Evolutionary conservation across 37 sponge, comb jelly and placozoan species (phyloP), one percentile per base, ranked within the genome.

Genomic region (Trichoplax adhaerens): DNA sequence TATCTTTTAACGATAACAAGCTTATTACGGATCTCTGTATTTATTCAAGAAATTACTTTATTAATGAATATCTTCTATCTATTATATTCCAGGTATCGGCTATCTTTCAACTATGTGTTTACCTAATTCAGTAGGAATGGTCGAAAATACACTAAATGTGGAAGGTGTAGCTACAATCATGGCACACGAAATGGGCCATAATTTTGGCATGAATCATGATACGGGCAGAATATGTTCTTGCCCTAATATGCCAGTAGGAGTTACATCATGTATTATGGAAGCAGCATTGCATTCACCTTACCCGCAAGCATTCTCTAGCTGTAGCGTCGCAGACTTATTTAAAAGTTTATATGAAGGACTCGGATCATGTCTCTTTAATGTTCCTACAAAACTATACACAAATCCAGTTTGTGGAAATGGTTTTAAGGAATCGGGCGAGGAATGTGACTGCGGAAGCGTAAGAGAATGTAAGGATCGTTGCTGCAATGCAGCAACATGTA

Each of bases 111-210:
- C 29, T 29, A 29, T 29, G 29, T 29, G 29, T 29, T 29, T 29
- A 29, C 29, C 29, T 29, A 29, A 29, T 29, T 29, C 29, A 29
- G 29, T 29, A 29, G 29, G 29, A 29, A 29, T 29, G 29, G 29
- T 29, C 29, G 29, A 29, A 29, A 29, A 29, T 29, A 29, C 29
- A 29, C 29, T 29, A 29, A 29, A 29, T 29, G 29, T 29, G 29
- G 29, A 29, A 29, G 7, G 5, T 7, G 72, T 71, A 7, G 72
- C 64, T 7, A 29, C 61, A 5, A 77, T 62, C 4, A 72, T 77
- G 53, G 75, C 78, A 48, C 78, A 77, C 74, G 78, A 77, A 55
- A 77, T 77, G 78, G 78, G 78, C 10, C 78, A 77, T 47, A 77
- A 74, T 54, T 49, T 77, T 49, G 78, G 78, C 3, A 77, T 77